phyloP scores from a whole-genome alignment of 2,888 invertebrate genomes.

The Euclidia mi region DNA sequence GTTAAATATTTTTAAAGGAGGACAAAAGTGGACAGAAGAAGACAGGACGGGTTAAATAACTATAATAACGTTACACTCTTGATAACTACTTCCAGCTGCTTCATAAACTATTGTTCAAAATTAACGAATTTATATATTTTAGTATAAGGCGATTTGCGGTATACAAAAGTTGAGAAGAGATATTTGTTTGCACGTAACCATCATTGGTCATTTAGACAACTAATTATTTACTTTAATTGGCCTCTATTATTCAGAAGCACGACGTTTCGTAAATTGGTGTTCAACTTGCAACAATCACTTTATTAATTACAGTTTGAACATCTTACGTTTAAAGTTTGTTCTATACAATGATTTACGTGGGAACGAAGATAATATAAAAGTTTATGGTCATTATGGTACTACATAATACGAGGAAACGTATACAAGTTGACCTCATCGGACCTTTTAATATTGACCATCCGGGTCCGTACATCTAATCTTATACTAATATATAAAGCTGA shows the following conservation, averaged over 20 bases:
- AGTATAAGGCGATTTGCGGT: too few species aligned
- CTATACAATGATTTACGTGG: conserved; percentile 34
- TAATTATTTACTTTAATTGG: conserved; percentile 18
- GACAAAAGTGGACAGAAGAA: too few species aligned
- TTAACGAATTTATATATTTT: too few species aligned
- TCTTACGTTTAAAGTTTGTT: conserved; percentile 38
- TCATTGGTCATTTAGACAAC: background rate
- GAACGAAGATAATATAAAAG: conserved; percentile 44
- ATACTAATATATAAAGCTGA: too few species aligned
- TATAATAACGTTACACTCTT: too few species aligned
- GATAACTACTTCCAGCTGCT: too few species aligned
- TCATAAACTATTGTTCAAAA: too few species aligned
- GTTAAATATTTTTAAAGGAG: too few species aligned
- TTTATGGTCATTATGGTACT: conserved; percentile 26
- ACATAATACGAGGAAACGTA: conserved; percentile 28
- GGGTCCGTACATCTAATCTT: background rate
- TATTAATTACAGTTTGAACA: conserved; percentile 57
- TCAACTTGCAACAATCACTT: conserved; percentile 54
- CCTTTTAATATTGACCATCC: conserved; percentile 1
- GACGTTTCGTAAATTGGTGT: conserved; percentile 58
- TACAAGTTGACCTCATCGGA: conserved; percentile 30
- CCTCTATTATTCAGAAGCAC: conserved; percentile 27
- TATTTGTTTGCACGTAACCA: background rate
- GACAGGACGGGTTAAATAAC: too few species aligned
- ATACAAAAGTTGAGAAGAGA: too few species aligned